Percentiles rank a stretch among this genome's conserved stretches.
Conservation (phyloP, 2,797 vertebrate species). For the Atherinosoma microstoma region DNA sequence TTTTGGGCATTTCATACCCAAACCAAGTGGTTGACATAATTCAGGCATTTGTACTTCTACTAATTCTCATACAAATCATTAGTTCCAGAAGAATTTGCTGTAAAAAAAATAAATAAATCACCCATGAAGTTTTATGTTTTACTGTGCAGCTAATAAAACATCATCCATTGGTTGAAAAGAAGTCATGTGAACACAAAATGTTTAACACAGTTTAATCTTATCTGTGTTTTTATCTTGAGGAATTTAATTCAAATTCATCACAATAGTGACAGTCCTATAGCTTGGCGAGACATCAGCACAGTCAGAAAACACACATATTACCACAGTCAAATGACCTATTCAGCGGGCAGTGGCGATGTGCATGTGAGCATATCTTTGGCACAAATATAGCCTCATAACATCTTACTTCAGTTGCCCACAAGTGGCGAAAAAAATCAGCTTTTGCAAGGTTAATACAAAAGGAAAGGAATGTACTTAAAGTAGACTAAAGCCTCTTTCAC, state of each 20-base stretch:
- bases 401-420: neutral
- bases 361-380: neutral
- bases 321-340: neutral
- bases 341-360: neutral
- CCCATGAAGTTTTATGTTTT: neutral
- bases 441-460: conserved; percentile 10
- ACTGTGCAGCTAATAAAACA: neutral
- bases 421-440: neutral
- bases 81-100: neutral
- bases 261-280: neutral
- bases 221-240: neutral
- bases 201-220: neutral
- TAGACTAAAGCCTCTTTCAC: conserved; percentile 33
- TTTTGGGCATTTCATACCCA: no score
- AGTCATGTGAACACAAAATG: neutral
- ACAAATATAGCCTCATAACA: neutral
- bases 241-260: neutral
- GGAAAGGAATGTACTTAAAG: conserved; percentile 16
- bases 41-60: no score
- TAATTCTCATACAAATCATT: neutral
- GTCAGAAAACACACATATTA: neutral
- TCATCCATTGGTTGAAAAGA: neutral
- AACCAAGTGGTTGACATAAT: no score
- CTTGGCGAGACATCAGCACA: neutral
- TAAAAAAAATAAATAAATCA: neutral